Percentiles rank a stretch among this genome's conserved stretches.
Conservation (phyloP, 2,888 invertebrate genomes). For the Alcis repandata region DNA sequence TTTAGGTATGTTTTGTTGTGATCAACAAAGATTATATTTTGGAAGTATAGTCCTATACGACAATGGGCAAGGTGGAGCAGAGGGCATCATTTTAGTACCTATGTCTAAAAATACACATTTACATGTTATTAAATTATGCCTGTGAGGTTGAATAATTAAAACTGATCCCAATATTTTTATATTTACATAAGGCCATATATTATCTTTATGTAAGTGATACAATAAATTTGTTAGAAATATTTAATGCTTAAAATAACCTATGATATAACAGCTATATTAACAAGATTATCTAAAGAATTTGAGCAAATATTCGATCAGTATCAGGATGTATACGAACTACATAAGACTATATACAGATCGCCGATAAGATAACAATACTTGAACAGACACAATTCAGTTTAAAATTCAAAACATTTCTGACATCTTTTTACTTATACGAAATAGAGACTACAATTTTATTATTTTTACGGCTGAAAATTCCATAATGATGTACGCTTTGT, state of each 20-base stretch:
- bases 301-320: neutral
- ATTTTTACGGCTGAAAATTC: neutral
- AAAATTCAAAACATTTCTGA: slow-evolving; percentile 51
- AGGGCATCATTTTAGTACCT: neutral
- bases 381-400: slow-evolving; percentile 19
- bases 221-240: no score
- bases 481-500: neutral
- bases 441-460: neutral
- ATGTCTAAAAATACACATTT: no score
- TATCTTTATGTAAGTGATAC: neutral
- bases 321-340: neutral
- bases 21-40: neutral
- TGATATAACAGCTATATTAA: no score
- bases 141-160: no score
- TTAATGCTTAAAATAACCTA: no score
- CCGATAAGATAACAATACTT: slow-evolving; percentile 29
- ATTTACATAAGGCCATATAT: no score
- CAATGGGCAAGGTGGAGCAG: neutral
- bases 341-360: neutral
- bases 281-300: no score
- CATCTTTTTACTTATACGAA: slow-evolving; percentile 45
- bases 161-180: no score
- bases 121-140: no score
- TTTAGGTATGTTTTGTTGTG: neutral
- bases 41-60: neutral